phyloP scores from a whole-genome alignment of 2,113 vertebrate genomes.

The Dipodomys stephensi region DNA sequence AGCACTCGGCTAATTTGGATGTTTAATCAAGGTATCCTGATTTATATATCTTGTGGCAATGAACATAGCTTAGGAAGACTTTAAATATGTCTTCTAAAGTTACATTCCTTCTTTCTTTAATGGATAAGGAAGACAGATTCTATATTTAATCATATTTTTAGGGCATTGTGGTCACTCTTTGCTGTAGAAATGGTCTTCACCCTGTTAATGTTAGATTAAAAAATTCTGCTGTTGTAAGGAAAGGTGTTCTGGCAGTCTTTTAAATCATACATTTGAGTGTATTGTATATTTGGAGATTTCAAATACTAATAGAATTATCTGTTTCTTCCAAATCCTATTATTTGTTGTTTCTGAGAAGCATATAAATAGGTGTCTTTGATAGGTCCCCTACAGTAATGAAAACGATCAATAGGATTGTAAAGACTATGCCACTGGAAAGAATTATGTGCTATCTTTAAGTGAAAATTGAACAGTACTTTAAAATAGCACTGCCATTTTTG shows the following conservation, averaged over 20 bases:
- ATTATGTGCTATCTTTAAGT: constrained; percentile 88
- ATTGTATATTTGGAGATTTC: constrained; percentile 51
- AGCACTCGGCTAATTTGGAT: not conserved
- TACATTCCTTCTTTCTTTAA: not conserved
- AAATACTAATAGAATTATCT: constrained; percentile 81
- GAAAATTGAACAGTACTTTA: constrained; percentile 89
- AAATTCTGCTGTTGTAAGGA: constrained; percentile 58
- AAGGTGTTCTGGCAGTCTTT: constrained; percentile 61
- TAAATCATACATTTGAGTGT: constrained; percentile 11
- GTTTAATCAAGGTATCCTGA: constrained; percentile 41
- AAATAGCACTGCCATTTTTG: constrained; percentile 85
- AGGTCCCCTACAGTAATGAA: constrained; percentile 86
- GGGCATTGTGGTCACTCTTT: no score
- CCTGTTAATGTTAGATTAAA: constrained; percentile 51
- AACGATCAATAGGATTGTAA: constrained; percentile 87
- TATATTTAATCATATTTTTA: not conserved
- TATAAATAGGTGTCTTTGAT: constrained; percentile 83
- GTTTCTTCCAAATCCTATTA: constrained; percentile 81
- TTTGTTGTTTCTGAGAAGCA: constrained; percentile 84
- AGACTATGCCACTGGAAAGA: constrained; percentile 84
- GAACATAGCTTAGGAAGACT: not conserved
- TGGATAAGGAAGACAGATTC: not conserved
- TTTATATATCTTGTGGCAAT: not conserved
- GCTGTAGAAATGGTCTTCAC: constrained; percentile 23
- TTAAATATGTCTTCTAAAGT: constrained; percentile 30